A percentile compares a stretch with the other conserved stretches of the same genome.
Conservation (phyloP, 23 tunicate genomes). For the Ciona savignyi region DNA sequence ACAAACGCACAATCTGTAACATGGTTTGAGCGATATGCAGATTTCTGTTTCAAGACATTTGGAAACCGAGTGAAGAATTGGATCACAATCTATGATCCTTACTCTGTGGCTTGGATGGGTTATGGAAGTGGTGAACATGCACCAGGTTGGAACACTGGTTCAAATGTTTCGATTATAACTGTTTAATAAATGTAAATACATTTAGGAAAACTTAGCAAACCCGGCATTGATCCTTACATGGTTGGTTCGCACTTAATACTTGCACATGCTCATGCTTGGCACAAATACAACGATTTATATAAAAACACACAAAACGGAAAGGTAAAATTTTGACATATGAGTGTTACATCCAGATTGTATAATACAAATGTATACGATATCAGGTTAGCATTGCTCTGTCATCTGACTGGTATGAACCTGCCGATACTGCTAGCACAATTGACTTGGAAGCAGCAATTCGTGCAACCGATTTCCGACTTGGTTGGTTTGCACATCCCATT, state of each 20-base stretch:
- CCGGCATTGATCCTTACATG: slow-evolving; percentile 23
- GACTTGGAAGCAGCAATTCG: slow-evolving; percentile 73
- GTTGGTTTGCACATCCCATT: slow-evolving; percentile 94
- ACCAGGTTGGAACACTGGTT: slow-evolving; percentile 49
- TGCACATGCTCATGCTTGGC: slow-evolving; percentile 63
- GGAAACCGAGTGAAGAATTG: slow-evolving; percentile 86
- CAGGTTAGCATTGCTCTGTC: slow-evolving; percentile 82
- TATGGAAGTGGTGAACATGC: slow-evolving; percentile 81
- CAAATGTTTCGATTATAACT: not conserved
- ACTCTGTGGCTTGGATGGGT: slow-evolving; percentile 90
- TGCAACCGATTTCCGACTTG: slow-evolving; percentile 64
- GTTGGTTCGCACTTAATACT: slow-evolving; percentile 54
- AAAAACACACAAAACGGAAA: slow-evolving; percentile 41
- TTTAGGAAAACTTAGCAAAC: not conserved
- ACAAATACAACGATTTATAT: slow-evolving; percentile 28
- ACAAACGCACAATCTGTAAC: slow-evolving; percentile 18
- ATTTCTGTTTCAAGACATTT: slow-evolving; percentile 62
- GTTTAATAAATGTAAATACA: not conserved
- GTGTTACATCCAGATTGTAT: too few relatives aligned
- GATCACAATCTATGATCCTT: slow-evolving; percentile 88
- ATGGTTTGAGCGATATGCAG: slow-evolving; percentile 71
- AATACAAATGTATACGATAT: too few relatives aligned
- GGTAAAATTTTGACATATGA: too few relatives aligned
- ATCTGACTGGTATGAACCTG: slow-evolving; percentile 91
- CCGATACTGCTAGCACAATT: slow-evolving; percentile 4